Evolutionary conservation across 37 sponge, comb jelly and placozoan genomes (phyloP).

Genomic region (Aplysina aerophoba): DNA sequence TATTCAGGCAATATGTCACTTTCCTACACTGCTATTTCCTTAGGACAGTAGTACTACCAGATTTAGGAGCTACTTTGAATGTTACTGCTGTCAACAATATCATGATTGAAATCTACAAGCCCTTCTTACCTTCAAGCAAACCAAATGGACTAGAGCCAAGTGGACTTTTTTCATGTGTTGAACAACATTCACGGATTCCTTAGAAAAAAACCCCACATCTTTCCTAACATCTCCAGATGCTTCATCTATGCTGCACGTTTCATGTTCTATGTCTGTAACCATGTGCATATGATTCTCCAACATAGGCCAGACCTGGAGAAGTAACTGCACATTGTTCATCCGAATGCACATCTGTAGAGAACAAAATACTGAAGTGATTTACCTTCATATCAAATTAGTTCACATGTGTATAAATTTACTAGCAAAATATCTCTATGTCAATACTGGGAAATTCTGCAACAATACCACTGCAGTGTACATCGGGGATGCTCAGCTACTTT

Average conservation of each 20-base stretch:
- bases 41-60: too few relatives aligned
- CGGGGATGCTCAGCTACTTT: too few relatives aligned
- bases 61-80: too few relatives aligned
- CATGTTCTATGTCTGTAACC: not conserved
- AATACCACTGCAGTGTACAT: too few relatives aligned
- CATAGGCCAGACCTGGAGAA: constrained; percentile 49
- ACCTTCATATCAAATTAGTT: too few relatives aligned
- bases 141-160: constrained; percentile 51
- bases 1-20: too few relatives aligned
- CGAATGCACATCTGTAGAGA: constrained; percentile 70
- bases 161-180: constrained; percentile 37
- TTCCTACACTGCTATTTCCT: too few relatives aligned
- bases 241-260: not conserved
- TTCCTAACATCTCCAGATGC: not conserved
- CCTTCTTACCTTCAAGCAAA: constrained; percentile 58
- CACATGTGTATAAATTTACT: too few relatives aligned
- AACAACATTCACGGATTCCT: constrained; percentile 6
- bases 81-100: too few relatives aligned
- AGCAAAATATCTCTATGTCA: too few relatives aligned
- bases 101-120: not conserved
- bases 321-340: constrained; percentile 68
- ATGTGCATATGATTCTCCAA: constrained; percentile 54
- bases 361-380: not conserved
- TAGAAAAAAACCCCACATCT: constrained; percentile 19
- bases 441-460: too few relatives aligned